A percentile compares a stretch with the other conserved stretches of the same genome.
Evolutionary conservation across 35 echinoderm and acorn worm genomes (phyloP).

Genomic region (Hemicentrotus pulcherrimus): DNA sequence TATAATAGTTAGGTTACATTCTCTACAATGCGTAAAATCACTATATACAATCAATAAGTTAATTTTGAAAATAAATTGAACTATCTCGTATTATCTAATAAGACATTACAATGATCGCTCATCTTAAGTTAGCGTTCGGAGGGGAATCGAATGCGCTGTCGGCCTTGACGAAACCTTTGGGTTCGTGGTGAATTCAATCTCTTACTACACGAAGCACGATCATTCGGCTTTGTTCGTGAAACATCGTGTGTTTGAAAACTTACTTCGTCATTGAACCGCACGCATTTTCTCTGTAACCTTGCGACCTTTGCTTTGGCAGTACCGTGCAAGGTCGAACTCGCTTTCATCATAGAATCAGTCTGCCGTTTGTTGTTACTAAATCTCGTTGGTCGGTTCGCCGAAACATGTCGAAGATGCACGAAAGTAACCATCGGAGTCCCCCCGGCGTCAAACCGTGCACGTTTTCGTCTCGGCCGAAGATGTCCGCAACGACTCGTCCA

Average conservation of each 20-base stretch:
- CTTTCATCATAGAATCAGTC: background rate
- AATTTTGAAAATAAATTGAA: background rate
- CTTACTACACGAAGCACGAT: background rate
- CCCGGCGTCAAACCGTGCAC: constrained; percentile 60
- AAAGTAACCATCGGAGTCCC: background rate
- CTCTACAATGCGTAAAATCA: background rate
- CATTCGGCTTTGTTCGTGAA: background rate
- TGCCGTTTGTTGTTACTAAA: background rate
- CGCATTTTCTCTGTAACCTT: constrained; percentile 2
- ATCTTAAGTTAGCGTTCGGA: background rate
- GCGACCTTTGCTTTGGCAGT: background rate
- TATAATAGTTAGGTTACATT: background rate
- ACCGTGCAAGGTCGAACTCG: background rate
- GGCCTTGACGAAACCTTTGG: background rate
- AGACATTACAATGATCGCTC: background rate
- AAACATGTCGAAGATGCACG: background rate
- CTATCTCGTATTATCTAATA: background rate
- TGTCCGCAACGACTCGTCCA: constrained; percentile 60
- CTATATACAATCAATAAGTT: background rate
- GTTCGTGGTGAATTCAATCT: background rate
- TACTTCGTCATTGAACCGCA: background rate
- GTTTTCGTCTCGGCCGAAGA: constrained; percentile 85
- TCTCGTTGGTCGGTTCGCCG: background rate
- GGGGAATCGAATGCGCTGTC: background rate
- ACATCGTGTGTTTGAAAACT: background rate